A percentile compares a stretch with the other conserved stretches of the same genome.
These are phyloP conservation scores for Allophyes oxyacanthae DNA, from an alignment of 2,888 invertebrate species.

Conservation along the genomic window DNA sequence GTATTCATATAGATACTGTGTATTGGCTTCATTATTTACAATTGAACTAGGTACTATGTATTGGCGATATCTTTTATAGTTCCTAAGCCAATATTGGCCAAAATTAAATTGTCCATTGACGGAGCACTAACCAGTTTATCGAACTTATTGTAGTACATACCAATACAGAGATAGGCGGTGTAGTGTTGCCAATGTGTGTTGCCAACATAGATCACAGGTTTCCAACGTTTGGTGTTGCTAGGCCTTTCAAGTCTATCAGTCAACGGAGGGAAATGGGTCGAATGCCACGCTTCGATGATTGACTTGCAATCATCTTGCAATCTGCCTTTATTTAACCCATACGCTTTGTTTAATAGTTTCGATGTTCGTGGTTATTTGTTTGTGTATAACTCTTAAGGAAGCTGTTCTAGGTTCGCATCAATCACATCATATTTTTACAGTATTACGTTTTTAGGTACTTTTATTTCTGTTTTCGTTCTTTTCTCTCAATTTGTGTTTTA, in stretches of 20 bases:
- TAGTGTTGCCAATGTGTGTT: slow-evolving; percentile 13
- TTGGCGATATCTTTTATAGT: not conserved
- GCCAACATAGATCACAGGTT: too few species aligned
- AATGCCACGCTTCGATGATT: slow-evolving; percentile 8
- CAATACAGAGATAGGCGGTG: slow-evolving; percentile 4
- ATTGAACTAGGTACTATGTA: not conserved
- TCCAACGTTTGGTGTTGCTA: slow-evolving; percentile 1
- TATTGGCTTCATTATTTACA: too few species aligned
- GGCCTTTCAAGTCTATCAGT: slow-evolving; percentile 7
- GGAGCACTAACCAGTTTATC: slow-evolving; percentile 12
- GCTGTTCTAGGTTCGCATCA: too few species aligned
- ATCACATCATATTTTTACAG: too few species aligned
- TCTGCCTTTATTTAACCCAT: slow-evolving; percentile 2
- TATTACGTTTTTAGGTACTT: too few species aligned
- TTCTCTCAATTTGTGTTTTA: too few species aligned
- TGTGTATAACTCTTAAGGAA: too few species aligned
- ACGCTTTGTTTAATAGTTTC: too few species aligned
- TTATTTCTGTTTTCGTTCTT: too few species aligned
- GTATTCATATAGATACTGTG: too few species aligned
- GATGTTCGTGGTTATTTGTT: too few species aligned
- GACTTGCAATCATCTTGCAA: slow-evolving; percentile 3
- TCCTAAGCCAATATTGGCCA: slow-evolving; percentile 15
- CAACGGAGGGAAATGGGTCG: slow-evolving; percentile 21
- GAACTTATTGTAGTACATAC: slow-evolving; percentile 11
- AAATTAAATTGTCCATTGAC: slow-evolving; percentile 21